phyloP scores from a whole-genome alignment of 2,113 vertebrate genomes.

The Arothron firmamentum region DNA sequence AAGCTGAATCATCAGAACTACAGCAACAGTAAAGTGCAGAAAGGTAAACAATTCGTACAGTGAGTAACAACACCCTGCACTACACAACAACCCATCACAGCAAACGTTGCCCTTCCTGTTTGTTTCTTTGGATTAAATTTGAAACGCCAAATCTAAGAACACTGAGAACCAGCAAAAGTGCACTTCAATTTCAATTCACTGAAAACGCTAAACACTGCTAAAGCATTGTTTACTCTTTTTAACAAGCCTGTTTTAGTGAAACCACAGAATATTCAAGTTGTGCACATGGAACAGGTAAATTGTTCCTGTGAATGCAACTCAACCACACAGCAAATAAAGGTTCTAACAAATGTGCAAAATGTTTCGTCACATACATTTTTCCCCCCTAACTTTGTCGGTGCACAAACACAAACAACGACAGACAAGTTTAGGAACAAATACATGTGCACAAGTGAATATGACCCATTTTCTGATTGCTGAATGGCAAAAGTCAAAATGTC shows the following conservation, averaged over 20 bases:
- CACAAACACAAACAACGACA: slow-evolving; percentile 13
- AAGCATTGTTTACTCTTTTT: too few relatives aligned
- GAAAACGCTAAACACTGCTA: too few relatives aligned
- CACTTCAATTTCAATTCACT: too few relatives aligned
- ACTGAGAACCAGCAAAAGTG: too few relatives aligned
- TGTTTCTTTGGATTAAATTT: too few relatives aligned
- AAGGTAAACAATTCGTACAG: slow-evolving; percentile 46
- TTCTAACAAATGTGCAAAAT: slow-evolving; percentile 9
- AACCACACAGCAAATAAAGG: slow-evolving; percentile 11
- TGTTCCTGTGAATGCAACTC: slow-evolving; percentile 34
- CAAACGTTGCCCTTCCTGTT: slow-evolving; percentile 11
- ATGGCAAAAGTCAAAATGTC: slow-evolving; percentile 11
- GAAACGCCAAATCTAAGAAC: too few relatives aligned
- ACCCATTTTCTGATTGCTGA: too few relatives aligned
- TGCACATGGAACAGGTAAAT: slow-evolving; percentile 19
- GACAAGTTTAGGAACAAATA: background rate
- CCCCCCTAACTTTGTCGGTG: slow-evolving; percentile 25
- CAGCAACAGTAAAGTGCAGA: slow-evolving; percentile 54
- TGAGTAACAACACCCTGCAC: slow-evolving; percentile 18
- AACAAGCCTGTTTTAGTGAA: too few relatives aligned
- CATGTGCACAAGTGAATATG: too few relatives aligned
- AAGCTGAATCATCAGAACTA: slow-evolving; percentile 39
- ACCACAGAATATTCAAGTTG: slow-evolving; percentile 3
- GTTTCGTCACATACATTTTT: slow-evolving; percentile 16
- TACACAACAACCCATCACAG: slow-evolving; percentile 23